Evolutionary conservation across 2,888 invertebrate genomes (phyloP), one percentile per base, ranked within the genome.

Genomic region (Melanotus villosus): DNA sequence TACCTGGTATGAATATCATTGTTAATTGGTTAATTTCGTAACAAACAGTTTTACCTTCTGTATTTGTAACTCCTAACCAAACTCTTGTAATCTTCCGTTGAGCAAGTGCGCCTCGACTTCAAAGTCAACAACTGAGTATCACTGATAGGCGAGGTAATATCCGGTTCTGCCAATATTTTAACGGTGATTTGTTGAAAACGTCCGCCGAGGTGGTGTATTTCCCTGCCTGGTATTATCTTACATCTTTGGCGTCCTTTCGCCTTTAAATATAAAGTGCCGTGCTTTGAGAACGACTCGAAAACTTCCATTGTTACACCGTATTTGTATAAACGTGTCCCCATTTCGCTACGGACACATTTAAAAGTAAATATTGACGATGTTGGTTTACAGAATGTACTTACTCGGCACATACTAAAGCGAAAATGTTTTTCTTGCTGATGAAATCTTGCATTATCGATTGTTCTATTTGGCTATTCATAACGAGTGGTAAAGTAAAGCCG

Each of bases 201-300:
- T 72, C 73, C 83, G 69, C 79, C 77, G 60, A 80, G 75, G 63
- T 74, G 78, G 32, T 77, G 77, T 14, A 81, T 81, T 30, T 83
- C 80, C 21, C 86, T 85, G 10, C 76, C 78, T 0, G 79, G 75
- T 1, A 90, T 76, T 50, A 93, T 84, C 77, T 87, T 86, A 81
- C 95, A 94, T 68, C 95, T 86, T 80, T 95, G 94, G 54, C 94
- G 84, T 0, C 93, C 94, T 79, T 90, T 90, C 0, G 94, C 93
- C 83, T 89, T 87, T n/a, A 92, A 85, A 38, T 88, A 88, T 21
- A 87, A 80, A 2, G 80, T 77, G 64, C 87, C 88, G 65, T 89
- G 87, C 62, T 87, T 87, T 68, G 88, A 88, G 66, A 90, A 90
- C 72, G 89, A 89, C 81, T 92, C 91, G 18, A 89, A 90, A 5